Conservation (phyloP, 2,888 invertebrate species). For the Rhorus exstirpatorius region DNA sequence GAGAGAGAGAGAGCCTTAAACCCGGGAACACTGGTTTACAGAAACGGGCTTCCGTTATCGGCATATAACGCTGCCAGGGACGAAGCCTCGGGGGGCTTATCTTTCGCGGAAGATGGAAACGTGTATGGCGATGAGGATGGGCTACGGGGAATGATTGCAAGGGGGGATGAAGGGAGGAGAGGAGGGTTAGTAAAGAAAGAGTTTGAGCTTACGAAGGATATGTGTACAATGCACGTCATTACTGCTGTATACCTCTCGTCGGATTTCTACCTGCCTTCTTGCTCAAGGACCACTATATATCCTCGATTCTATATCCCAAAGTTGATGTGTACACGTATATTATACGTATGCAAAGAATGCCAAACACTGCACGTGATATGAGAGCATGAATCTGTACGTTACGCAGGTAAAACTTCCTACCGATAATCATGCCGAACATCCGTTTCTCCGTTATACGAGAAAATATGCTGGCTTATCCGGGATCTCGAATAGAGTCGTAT, state of each 20-base stretch:
- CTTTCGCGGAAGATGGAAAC: slow-evolving; percentile 63
- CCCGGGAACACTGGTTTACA: slow-evolving; percentile 74
- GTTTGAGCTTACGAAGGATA: slow-evolving; percentile 25
- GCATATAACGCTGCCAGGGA: slow-evolving; percentile 74
- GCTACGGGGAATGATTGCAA: not conserved
- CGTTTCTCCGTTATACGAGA: no score
- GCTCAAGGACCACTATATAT: slow-evolving; percentile 19
- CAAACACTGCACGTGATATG: not conserved
- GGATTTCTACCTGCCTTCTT: slow-evolving; percentile 41
- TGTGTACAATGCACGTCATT: slow-evolving; percentile 17
- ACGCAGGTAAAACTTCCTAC: no score
- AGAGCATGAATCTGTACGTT: not conserved
- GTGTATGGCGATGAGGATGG: slow-evolving; percentile 31
- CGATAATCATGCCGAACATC: no score
- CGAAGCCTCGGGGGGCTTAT: slow-evolving; percentile 76
- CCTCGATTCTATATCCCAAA: not conserved
- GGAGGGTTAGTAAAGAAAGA: not conserved
- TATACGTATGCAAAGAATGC: no score
- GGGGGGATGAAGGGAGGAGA: not conserved
- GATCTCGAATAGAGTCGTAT: no score
- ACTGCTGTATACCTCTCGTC: slow-evolving; percentile 26
- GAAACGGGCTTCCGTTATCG: slow-evolving; percentile 78
- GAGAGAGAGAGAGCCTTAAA: slow-evolving; percentile 54
- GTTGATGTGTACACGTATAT: not conserved
- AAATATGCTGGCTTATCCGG: no score